Evolutionary conservation across 2,797 vertebrate genomes (phyloP).

Genomic region (Lophura swinhoii): DNA sequence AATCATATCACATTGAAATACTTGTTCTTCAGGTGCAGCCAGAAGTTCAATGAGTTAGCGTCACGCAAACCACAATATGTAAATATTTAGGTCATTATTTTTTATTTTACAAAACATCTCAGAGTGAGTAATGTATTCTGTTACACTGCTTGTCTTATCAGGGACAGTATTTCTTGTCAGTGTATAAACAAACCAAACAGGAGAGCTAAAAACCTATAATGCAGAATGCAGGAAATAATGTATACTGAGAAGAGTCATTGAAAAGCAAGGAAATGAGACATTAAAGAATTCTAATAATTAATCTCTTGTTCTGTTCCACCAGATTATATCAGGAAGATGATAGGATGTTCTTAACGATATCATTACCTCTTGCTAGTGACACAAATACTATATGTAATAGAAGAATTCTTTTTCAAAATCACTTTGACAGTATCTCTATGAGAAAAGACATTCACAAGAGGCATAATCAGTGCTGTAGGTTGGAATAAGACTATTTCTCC

Average conservation of each 20-base stretch:
- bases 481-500: neutral
- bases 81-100: conserved; percentile 43
- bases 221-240: neutral
- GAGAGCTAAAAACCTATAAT: neutral
- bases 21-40: conserved; percentile 55
- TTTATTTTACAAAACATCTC: conserved; percentile 23
- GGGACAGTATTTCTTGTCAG: neutral
- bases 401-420: neutral
- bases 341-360: neutral
- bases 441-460: neutral
- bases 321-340: neutral
- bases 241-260: neutral
- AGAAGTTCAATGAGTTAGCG: neutral
- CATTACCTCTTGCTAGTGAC: neutral
- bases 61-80: conserved; percentile 33
- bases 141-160: neutral
- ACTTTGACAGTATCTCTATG: neutral
- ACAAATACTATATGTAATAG: neutral
- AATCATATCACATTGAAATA: conserved; percentile 26
- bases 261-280: neutral
- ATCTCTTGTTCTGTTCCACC: neutral
- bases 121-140: neutral
- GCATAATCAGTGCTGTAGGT: accelerated
- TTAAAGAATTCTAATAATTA: neutral
- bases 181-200: neutral